Evolutionary conservation across 2,113 vertebrate species (phyloP), one percentile per base, ranked within the genome.

Genomic region (Mobula hypostoma): DNA sequence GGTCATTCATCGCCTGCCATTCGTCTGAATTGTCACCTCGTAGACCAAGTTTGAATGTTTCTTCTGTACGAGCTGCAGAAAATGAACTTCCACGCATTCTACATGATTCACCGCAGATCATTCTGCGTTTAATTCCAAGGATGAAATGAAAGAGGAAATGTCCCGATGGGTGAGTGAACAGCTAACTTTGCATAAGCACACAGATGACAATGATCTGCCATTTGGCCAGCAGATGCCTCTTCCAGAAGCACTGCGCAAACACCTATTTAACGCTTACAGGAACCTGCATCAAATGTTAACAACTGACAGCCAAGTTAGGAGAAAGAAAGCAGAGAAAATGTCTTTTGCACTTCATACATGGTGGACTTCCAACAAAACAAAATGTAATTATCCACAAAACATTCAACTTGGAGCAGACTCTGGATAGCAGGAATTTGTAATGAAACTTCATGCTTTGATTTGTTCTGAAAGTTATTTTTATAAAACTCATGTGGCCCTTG

Each of bases 391-490:
- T 40, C 88, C 91, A 15, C 32, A 24, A 56, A 48, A 93, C 19
- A 14, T 15, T 56, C 12, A 7, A 29, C 21, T 27, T 48, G 32
- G 36, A 93, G 24, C 8, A 32, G 90, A n/a, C 68, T 72, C 90
- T 36, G 19, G 68, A 72, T 48, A 11, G 19, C 8, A 72, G 70
- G 68, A 93, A 93, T 74, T 36, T 48, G 27, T 17, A 32, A 14
- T 93, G 91, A 27, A 93, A 74, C 72, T 93, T 93, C 70, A 56
- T 48, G 40, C 36, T 74, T 74, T 21, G 68, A 93, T 93, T 93
- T 74, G 8, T 12, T 74, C 70, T 74, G 17, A 56, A 74, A 72
- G 24, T 56, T 76, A 56, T 93, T 93, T 93, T 72, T 93, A 74
- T 56, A 93, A 93, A 32, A 27, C 70, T 93, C 70, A 74, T 76